Conservation (phyloP, 2,797 vertebrate species). For the Cuculus canorus region DNA sequence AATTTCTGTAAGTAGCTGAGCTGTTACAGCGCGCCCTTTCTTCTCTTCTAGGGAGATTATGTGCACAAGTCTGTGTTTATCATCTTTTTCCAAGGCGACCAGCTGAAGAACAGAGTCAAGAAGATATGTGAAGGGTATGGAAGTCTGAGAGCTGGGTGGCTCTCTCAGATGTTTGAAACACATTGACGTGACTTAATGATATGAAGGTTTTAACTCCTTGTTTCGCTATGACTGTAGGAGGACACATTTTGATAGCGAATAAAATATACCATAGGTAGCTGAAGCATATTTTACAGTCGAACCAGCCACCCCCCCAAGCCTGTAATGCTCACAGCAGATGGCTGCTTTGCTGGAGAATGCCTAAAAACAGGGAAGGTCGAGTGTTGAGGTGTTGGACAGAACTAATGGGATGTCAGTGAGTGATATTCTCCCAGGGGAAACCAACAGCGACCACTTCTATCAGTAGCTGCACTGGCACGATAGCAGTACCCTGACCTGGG, state of each 20-base stretch:
- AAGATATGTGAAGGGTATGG: slow-evolving; percentile 97
- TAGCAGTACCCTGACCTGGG: background rate
- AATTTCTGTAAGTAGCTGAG: background rate
- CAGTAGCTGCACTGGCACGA: background rate
- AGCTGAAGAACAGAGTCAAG: slow-evolving; percentile 95
- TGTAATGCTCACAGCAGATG: background rate
- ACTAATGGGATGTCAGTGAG: background rate
- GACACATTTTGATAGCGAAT: background rate
- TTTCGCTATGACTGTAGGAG: background rate
- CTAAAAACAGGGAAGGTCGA: background rate
- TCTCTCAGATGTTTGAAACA: background rate
- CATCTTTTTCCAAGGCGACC: slow-evolving; percentile 98
- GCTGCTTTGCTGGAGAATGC: background rate
- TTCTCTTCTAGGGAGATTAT: slow-evolving; percentile 86
- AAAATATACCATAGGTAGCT: background rate
- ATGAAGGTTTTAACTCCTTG: background rate
- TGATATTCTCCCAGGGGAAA: background rate
- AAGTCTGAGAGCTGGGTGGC: background rate
- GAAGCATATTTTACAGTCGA: background rate
- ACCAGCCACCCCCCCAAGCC: background rate
- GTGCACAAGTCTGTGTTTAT: slow-evolving; percentile 99
- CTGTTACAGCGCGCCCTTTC: background rate
- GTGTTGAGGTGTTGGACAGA: background rate
- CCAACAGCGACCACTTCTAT: background rate
- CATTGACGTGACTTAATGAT: accelerated